Base-by-base conservation (phyloP, 1,140 invertebrate genomes). In the Sinonovacula constricta region DNA sequence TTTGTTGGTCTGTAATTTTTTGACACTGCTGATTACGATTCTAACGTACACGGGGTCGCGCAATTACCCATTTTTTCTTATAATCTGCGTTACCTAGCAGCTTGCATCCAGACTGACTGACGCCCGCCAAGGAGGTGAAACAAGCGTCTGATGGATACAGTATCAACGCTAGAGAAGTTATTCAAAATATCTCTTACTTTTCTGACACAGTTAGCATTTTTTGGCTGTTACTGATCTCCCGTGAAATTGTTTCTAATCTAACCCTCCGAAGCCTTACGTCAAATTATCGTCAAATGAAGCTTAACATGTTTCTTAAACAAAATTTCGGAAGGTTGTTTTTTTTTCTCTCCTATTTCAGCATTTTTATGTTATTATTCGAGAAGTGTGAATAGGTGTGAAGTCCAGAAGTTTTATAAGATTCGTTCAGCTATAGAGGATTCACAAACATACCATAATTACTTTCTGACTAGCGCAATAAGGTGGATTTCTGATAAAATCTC, bases 251-350 rank as follows among this genome's bases (percentile, higher is more conserved):
- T 74, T 74, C 63, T 74, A 63, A 63, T 74, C 70, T 74, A 62
- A 51, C 31, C 59, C 53, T 59, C 62, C 67, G 63, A 65, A 53
- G 53, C 49, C 67, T 66, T 57, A 76, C 51, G 72, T 66, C 63
- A 76, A 66, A 66, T 76, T 76, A 76, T 67, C 72, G 65, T 53
- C 72, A 54, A 67, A 59, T 67, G 72, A 76, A 53, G 72, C 63
- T 76, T 57, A 76, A 76, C 72, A 67, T 57, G 63, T 76, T 76
- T 45, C 72, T 49, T 54, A n/a, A 54, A 28, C 39, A 54, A 59
- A n/a, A n/a, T n/a, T n/a, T n/a, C n/a, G n/a, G n/a, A n/a, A n/a
- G n/a, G n/a, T n/a, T n/a, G n/a, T n/a, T n/a, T n/a, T n/a, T n/a
- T n/a, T n/a, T n/a, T 45, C 28, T 18, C 30, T 59, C 57, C 45